A percentile compares a stretch with the other conserved stretches of the same genome.
Conservation (phyloP, 1,140 invertebrate genomes). For the Microplitis demolitor region DNA sequence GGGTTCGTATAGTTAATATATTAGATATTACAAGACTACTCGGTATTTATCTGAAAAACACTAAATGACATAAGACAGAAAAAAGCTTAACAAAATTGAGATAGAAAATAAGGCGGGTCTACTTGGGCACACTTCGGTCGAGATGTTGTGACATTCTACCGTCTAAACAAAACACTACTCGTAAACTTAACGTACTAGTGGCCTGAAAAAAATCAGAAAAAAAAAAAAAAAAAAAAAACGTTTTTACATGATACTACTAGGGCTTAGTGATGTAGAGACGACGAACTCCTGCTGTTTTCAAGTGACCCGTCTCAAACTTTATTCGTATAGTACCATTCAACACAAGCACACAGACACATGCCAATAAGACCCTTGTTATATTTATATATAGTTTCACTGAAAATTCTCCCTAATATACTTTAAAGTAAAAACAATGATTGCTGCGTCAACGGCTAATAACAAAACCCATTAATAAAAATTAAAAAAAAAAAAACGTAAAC, state of each 20-base stretch:
- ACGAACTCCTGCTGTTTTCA: constrained; percentile 18
- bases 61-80: not conserved
- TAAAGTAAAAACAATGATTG: no score
- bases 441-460: not conserved
- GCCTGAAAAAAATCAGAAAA: not conserved
- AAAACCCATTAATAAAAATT: constrained; percentile 5
- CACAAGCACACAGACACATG: not conserved
- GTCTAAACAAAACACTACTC: constrained; percentile 43
- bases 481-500: no score
- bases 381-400: no score
- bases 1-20: no score
- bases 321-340: not conserved
- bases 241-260: not conserved
- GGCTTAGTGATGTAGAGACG: not conserved
- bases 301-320: constrained; percentile 32
- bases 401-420: no score
- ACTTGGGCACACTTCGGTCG: constrained; percentile 27
- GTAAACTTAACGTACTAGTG: constrained; percentile 20
- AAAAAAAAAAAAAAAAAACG: no score
- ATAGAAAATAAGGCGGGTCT: constrained; percentile 8
- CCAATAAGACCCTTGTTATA: no score
- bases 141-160: constrained; percentile 55
- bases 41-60: not conserved
- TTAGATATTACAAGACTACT: no score
- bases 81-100: not conserved